Base-by-base conservation (phyloP, 2,113 vertebrate genomes). In the Callaeas wilsoni region DNA sequence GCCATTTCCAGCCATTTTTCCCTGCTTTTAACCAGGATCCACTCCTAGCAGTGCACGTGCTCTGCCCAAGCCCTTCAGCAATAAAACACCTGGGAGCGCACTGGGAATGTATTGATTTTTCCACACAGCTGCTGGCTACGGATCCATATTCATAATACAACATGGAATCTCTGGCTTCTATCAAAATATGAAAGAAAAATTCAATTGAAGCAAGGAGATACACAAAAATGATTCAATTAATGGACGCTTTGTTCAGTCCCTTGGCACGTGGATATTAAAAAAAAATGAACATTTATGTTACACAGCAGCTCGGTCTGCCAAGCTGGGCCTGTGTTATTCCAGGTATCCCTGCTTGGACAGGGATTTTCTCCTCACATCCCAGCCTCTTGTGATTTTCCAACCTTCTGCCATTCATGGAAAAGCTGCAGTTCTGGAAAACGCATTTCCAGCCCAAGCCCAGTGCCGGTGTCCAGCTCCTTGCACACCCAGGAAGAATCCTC, bases 31-130 rank as follows among this genome's bases (percentile, higher is more conserved):
- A 56, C 71, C 89, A 70, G 57, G 85, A 79, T 57, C 25, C 60
- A 84, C 63, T 78, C 73, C 93, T 85, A 80, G 85, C 87, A 52
- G 25, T 37, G 52, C 42, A 7, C 22, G 33, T 21, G 16, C 50
- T 69, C 89, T 94, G 42, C 77, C 77, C 69, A 64, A 18, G 86
- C 65, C 68, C n/a, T 77, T 59, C 30, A 65, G 39, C 74, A 90
- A 65, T 76, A 96, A 94, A 97, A 94, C 88, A 92, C 86, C 92
- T 97, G 89, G 71, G 86, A 94, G 53, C 15, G 47, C 84, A 67
- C 87, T 50, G 91, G 90, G 71, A 85, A 84, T 44, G 12, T 64
- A 94, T 85, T 95, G 84, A 91, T 93, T 94, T 95, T 95, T 95
- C 91, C 90, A 94, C 86, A 87, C 16, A 77, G 87, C 86, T 84